Conservation (phyloP, 2,888 invertebrate genomes). For the Hofmannophila pseudospretella region DNA sequence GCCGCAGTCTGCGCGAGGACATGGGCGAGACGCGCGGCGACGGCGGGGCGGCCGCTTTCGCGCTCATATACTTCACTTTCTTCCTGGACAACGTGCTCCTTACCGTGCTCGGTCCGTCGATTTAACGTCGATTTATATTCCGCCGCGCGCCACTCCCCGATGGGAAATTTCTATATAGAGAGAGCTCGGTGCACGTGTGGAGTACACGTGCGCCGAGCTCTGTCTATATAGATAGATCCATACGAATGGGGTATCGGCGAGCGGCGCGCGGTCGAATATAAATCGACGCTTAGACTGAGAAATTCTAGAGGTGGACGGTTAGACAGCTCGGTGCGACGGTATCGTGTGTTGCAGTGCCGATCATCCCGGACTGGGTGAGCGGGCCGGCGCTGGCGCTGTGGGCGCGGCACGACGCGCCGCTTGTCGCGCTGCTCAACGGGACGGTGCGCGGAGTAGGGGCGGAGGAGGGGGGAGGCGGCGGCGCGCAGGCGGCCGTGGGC, state of each 20-base stretch:
- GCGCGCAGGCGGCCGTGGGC: constrained; percentile 48
- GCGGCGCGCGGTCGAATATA: too few species aligned
- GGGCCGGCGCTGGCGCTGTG: constrained; percentile 37
- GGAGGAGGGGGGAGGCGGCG: constrained; percentile 27
- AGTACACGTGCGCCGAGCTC: too few species aligned
- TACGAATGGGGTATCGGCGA: too few species aligned
- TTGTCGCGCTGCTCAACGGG: constrained; percentile 50
- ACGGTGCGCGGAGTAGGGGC: constrained; percentile 33
- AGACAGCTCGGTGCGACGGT: not conserved
- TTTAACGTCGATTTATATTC: too few species aligned
- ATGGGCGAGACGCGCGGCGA: constrained; percentile 15
- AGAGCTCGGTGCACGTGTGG: too few species aligned
- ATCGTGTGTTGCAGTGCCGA: constrained; percentile 45
- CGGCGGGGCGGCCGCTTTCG: constrained; percentile 40
- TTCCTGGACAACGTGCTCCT: constrained; percentile 91
- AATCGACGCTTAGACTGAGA: too few species aligned
- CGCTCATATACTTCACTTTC: constrained; percentile 83
- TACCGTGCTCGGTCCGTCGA: constrained; percentile 91
- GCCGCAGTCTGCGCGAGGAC: too few species aligned
- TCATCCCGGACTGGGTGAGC: constrained; percentile 56
- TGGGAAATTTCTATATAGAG: too few species aligned
- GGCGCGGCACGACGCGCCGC: constrained; percentile 36
- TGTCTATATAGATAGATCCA: too few species aligned
- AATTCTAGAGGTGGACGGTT: too few species aligned
- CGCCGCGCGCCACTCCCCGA: too few species aligned